Evolutionary conservation across 2,113 vertebrate species (phyloP), one percentile per base, ranked within the genome.

Genomic region (Hemicordylus capensis): DNA sequence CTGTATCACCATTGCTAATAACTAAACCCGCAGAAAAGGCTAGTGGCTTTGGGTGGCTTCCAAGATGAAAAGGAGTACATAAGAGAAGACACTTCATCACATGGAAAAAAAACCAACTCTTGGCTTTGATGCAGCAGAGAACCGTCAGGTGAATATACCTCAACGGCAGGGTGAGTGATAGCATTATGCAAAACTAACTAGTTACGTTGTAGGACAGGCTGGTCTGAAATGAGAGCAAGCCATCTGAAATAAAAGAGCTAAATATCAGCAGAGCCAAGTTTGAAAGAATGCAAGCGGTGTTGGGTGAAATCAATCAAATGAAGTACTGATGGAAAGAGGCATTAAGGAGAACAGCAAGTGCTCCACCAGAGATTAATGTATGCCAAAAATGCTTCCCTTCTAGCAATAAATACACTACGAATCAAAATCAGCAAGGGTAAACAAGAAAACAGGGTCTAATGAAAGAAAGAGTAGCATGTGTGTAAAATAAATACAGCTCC

Each of bases 361-460:
- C 8, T 34, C 4, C 4, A 3, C 24, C 1, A 88, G 86, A 56
- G 46, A 79, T 88, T 42, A 54, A 44, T 28, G 39, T 88, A 76
- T 63, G 26, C 70, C 75, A 34, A 80, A 54, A 9, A 34, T 22
- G 12, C 20, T 59, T 37, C 44, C 48, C 54, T 46, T 74, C 20
- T 46, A 80, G 28, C 28, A 85, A 81, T 67, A 91, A 82, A 79
- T 69, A 9, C 42, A 83, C 9, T 81, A 66, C 72, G 34, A 87
- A 86, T 89, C 85, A 84, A 87, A 89, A 77, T 72, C 84, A 39
- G 58, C 73, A 48, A 20, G 37, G 81, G 48, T 61, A 73, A 88
- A 89, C 34, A 91, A 76, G 1, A 15, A 88, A 83, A 90, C 6
- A 51, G 81, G 90, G 84, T 48, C 37, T 74, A 80, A 59, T 79